Base-by-base conservation (phyloP, 2,113 vertebrate species). In the Sisor rabdophorus region DNA sequence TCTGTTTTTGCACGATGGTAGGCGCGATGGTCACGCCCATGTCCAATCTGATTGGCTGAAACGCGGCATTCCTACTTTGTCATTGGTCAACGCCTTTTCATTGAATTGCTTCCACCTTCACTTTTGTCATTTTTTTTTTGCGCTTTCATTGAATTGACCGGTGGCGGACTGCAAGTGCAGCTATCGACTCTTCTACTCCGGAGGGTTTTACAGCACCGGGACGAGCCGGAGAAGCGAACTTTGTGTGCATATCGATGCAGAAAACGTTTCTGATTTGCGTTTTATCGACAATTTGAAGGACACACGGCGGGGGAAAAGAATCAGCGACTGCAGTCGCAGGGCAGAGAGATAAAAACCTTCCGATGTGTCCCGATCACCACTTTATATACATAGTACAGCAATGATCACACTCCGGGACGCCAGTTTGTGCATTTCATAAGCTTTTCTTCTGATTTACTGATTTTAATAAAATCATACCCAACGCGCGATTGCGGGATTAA, bases 121-220 rank as follows among this genome's bases (percentile, higher is more conserved):
- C 90, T 92, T 68, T 91, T 92, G 89, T 92, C 88, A 87, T 76
- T 88, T 88, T 86, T 54, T 84, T 86, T 55, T 84, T 89, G 89
- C 86, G 88, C 90, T 87, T 87, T 79, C 13, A 87, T 88, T 89
- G 89, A 89, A 89, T 71, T 81, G 72, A 73, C 36, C 69, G 84
- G 55, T 70, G 76, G 28, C 78, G 84, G 87, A 87, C 84, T 83
- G 82, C 82, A 76, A 80, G 77, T 56, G 74, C 74, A 28, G 60
- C 26, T 11, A 55, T 69, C 75, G 73, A 68, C 15, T 73, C 17
- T 2, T 59, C 36, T 50, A 26, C 58, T 64, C 69, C 75, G 26
- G 64, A 59, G 22, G 32, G 50, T 24, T 11, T 32, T 28, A 24
- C 36, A 8, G 11, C 19, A 11, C 53, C 59, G 67, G 32, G 17